Conservation (phyloP, 2,113 vertebrate genomes). For the Otus sunia region DNA sequence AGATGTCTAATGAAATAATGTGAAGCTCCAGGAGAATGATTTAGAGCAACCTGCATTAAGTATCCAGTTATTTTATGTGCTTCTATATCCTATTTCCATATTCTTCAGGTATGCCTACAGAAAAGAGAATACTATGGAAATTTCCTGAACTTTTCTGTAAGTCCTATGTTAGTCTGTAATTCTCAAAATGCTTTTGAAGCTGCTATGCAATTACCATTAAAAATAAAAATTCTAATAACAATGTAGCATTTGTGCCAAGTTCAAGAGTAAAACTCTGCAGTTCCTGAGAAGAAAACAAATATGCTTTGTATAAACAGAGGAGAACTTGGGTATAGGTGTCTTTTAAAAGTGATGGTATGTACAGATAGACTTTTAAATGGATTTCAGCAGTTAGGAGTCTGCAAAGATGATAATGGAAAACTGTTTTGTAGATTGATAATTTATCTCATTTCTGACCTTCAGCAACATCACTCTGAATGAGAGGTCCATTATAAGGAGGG, state of each 20-base stretch:
- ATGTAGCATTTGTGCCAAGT: neutral
- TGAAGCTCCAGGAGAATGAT: neutral
- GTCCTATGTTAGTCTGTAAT: neutral
- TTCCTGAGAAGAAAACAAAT: neutral
- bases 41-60: neutral
- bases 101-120: neutral
- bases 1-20: neutral
- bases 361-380: neutral
- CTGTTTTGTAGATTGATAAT: neutral
- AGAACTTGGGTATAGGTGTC: neutral
- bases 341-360: neutral
- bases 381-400: neutral
- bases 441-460: neutral
- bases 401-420: neutral
- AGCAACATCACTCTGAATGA: neutral
- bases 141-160: neutral
- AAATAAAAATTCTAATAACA: neutral
- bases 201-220: neutral
- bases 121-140: neutral
- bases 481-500: neutral
- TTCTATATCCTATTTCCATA: neutral
- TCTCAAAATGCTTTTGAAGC: neutral
- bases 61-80: neutral
- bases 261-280: neutral
- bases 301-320: neutral